Evolutionary conservation across 2,888 invertebrate genomes (phyloP).

Genomic region (Gnatocerus cornutus): DNA sequence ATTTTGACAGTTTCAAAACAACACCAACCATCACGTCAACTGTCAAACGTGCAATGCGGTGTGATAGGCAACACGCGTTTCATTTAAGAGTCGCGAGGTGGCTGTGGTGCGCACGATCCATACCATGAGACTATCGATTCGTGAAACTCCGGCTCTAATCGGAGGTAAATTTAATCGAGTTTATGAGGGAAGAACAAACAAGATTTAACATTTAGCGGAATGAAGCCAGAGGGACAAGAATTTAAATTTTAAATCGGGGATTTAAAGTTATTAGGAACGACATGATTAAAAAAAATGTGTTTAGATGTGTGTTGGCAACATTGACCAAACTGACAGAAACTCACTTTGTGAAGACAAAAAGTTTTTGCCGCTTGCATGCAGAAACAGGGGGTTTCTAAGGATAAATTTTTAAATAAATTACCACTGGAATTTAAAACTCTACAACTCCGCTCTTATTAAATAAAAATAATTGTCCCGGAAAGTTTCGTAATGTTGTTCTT

Average conservation of each 20-base stretch:
- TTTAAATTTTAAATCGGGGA: not conserved
- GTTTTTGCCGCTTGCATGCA: too few species aligned
- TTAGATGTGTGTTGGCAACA: too few species aligned
- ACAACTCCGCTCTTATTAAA: slow-evolving; percentile 9
- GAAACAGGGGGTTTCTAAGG: not conserved
- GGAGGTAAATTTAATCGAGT: slow-evolving; percentile 38
- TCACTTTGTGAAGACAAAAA: too few species aligned
- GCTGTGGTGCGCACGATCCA: slow-evolving; percentile 33
- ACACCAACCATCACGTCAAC: slow-evolving; percentile 57
- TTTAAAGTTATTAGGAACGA: too few species aligned
- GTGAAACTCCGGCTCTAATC: slow-evolving; percentile 52
- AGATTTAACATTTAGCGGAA: slow-evolving; percentile 28
- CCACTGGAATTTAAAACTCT: not conserved
- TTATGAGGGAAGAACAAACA: slow-evolving; percentile 3
- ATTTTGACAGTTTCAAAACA: slow-evolving; percentile 53
- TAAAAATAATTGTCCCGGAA: slow-evolving; percentile 15
- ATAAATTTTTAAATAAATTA: slow-evolving; percentile 7
- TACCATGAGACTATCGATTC: slow-evolving; percentile 54
- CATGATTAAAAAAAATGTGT: too few species aligned
- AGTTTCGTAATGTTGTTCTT: slow-evolving; percentile 14
- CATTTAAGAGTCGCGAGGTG: slow-evolving; percentile 12
- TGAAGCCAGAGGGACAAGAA: not conserved
- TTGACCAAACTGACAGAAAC: too few species aligned
- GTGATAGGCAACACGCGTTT: slow-evolving; percentile 61
- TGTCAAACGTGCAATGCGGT: slow-evolving; percentile 59